Evolutionary conservation across 1,140 invertebrate species (phyloP).

Genomic region (Ceratina australensis): DNA sequence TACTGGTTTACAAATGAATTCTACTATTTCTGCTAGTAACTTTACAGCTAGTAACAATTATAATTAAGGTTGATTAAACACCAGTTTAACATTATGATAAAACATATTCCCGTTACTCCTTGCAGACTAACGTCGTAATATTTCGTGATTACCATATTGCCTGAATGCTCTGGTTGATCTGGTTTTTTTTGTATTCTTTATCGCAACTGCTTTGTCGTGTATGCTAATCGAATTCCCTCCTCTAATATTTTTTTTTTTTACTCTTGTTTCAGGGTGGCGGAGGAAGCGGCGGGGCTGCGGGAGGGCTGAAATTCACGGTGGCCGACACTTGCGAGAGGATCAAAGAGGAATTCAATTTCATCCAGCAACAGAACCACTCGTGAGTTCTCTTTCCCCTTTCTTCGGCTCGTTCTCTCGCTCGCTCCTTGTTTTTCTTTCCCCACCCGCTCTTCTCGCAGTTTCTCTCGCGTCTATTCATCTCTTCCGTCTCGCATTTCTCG

Average conservation of each 20-base stretch:
- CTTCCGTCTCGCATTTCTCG: conserved; percentile 33
- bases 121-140: no score
- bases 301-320: conserved; percentile 94
- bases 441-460: conserved; percentile 19
- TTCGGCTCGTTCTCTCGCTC: conserved; percentile 21
- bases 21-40: no score
- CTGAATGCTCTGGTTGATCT: background rate
- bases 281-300: conserved; percentile 89
- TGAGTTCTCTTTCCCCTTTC: conserved; percentile 82
- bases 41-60: no score
- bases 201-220: conserved; percentile 56
- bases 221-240: conserved; percentile 68
- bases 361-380: conserved; percentile 99
- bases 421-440: conserved; percentile 25
- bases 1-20: no score
- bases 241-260: conserved; percentile 60
- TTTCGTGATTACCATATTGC: no score
- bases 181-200: conserved; percentile 23
- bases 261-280: conserved; percentile 88
- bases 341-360: conserved; percentile 99
- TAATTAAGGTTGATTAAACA: no score
- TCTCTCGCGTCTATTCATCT: conserved; percentile 37
- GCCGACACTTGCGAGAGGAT: conserved; percentile 98
- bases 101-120: no score
- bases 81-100: no score